Conservation (phyloP, 2,797 vertebrate genomes). For the Melanotaenia boesemani region DNA sequence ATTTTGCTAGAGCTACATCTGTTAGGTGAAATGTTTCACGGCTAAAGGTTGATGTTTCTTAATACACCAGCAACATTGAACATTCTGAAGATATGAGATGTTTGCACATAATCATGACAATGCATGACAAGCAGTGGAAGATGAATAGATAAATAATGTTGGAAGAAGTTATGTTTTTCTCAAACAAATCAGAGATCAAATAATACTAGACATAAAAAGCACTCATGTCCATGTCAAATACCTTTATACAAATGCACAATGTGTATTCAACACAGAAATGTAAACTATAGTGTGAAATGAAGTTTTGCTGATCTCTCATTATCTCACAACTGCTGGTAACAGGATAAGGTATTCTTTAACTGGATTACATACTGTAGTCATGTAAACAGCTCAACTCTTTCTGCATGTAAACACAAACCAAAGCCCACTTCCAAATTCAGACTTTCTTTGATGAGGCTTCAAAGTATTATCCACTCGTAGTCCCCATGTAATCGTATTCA, state of each 20-base stretch:
- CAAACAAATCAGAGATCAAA: background rate
- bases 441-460: slow-evolving; percentile 72
- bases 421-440: slow-evolving; percentile 56
- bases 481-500: slow-evolving; percentile 61
- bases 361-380: slow-evolving; percentile 62
- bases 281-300: background rate
- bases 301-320: background rate
- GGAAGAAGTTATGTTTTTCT: background rate
- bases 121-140: background rate
- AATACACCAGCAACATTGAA: background rate
- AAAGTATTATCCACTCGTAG: slow-evolving; percentile 64
- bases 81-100: background rate
- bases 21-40: slow-evolving; percentile 7
- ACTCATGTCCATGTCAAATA: background rate
- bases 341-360: slow-evolving; percentile 37
- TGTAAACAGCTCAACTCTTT: slow-evolving; percentile 68
- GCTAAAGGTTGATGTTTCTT: slow-evolving; percentile 3
- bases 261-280: background rate
- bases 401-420: slow-evolving; percentile 53
- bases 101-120: background rate
- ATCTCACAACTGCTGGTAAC: slow-evolving; percentile 25
- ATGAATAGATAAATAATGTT: background rate
- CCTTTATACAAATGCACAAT: background rate
- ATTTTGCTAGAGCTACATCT: slow-evolving; percentile 31
- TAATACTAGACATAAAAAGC: background rate